Base-by-base conservation (phyloP, 2,113 vertebrate genomes). In the Ptilonorhynchus violaceus region DNA sequence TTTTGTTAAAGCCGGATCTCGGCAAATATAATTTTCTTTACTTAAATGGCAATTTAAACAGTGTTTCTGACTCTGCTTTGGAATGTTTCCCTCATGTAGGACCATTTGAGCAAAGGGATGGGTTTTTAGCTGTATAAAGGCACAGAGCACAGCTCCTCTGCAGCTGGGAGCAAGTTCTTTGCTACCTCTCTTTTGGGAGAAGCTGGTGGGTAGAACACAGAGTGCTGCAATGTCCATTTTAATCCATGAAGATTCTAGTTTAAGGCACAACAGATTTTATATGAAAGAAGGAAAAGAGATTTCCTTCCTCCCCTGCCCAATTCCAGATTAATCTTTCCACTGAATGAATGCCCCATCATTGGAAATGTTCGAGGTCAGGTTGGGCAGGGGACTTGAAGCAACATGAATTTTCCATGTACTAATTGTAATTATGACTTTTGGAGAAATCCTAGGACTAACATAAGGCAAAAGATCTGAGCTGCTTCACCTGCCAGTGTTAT, bases 1-100 rank as follows among this genome's bases (percentile, higher is more conserved):
- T 94, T 97, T 88, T 91, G 74, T 97, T 92, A 80, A 95, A 75
- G 50, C 50, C 35, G 94, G 69, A 90, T 92, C 47, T 72, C 72
- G 42, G 78, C 69, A 91, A 89, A 94, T 70, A 69, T 22, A 30
- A 72, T 96, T 96, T 96, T 76, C 91, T 82, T 96, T 82, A 86
- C 86, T 85, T 91, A 89, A 96, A n/a, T 88, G 88, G 68, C 72
- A 95, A 70, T 85, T 94, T 85, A 79, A 86, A 53, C 44, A 81
- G 49, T 80, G 66, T 79, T 92, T 89, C 62, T 94, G 66, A 23
- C 37, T 52, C n/a, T 91, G 88, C 86, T 92, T 84, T 85, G 83
- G 72, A 92, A 89, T 88, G 62, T 72, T 95, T 84, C 94, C 76
- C 72, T 90, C 52, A 10, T 44, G 50, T 39, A 88, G 69, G 82